Percentiles rank a stretch among this genome's conserved stretches.
phyloP scores from a whole-genome alignment of 1,140 invertebrate genomes.

The Polyergus mexicanus region DNA sequence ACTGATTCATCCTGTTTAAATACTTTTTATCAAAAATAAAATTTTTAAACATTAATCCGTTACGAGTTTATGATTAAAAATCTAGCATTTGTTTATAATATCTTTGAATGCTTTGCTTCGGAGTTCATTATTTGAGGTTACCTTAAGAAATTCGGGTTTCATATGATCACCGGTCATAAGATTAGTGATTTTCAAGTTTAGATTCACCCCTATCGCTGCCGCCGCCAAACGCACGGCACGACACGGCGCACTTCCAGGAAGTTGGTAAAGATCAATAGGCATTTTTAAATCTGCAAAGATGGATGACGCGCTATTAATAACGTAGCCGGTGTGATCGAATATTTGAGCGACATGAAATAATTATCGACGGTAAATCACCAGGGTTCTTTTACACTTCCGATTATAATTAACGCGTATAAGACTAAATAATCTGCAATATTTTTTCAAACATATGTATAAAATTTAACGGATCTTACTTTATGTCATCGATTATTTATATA shows the following conservation, averaged over 20 bases:
- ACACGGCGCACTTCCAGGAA: conserved; percentile 87
- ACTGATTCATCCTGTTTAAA: not conserved
- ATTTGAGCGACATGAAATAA: not conserved
- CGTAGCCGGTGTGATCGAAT: conserved; percentile 24
- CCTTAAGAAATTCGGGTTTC: conserved; percentile 85
- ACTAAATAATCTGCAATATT: not conserved
- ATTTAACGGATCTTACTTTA: not conserved
- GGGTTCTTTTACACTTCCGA: not conserved
- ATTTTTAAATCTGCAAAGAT: conserved; percentile 61
- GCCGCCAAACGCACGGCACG: conserved; percentile 87
- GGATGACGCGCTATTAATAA: not conserved
- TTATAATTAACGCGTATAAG: not conserved
- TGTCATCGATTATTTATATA: conserved; percentile 5
- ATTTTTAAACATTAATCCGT: not conserved
- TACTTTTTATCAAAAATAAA: not conserved
- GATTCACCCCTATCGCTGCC: conserved; percentile 87
- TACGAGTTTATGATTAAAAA: too few relatives aligned
- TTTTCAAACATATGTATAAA: not conserved
- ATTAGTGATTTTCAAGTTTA: conserved; percentile 86
- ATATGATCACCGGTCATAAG: conserved; percentile 86
- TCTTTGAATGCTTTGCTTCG: not conserved
- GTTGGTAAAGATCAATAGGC: conserved; percentile 87
- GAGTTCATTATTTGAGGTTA: conserved; percentile 59
- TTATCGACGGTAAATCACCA: not conserved
- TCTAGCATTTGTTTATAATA: too few relatives aligned